Base-by-base conservation (phyloP, 2,113 vertebrate genomes). In the Colaptes auratus region DNA sequence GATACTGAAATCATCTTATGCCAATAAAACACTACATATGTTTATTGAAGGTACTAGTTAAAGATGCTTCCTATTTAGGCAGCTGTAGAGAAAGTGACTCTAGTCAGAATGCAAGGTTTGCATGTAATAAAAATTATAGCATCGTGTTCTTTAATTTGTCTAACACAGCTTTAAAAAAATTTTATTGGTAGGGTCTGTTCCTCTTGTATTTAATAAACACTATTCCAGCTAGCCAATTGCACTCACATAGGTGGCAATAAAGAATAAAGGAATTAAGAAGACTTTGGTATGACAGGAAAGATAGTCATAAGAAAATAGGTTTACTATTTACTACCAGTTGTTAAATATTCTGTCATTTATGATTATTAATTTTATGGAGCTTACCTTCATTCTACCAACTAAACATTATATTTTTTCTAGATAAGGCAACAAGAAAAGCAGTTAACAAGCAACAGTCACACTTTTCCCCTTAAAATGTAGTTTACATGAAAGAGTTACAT, bases 311-410 rank as follows among this genome's bases (percentile, higher is more conserved):
- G 46, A 80, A 87, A 94, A 77, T 44, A 71, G 39, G 11, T 9
- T 71, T 78, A 69, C 84, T 89, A 91, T 90, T 92, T 92, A 79
- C 71, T 84, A 72, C 60, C 46, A 46, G 72, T 70, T 95, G 82
- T 96, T 96, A 96, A 95, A 96, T 92, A 96, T 80, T 72, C 39
- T 86, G 84, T 52, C 80, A 87, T 82, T 96, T 94, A 88, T 78
- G 75, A 82, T 16, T 71, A 88, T n/a, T 5, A 42, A 91, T 82
- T 94, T 88, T 5, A 3, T 67, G n/a, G 69, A 76, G 48, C 39
- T 84, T 58, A 17, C 11, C 55, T 42, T 88, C 87, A 86, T 66
- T 79, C 64, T 55, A 65, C 80, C 91, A 42, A 70, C 14, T 42
- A 48, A 69, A 77, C 71, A 39, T 74, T 81, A 61, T 64, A 76